Percentiles rank a stretch among this genome's conserved stretches.
Evolutionary conservation across 2,797 vertebrate genomes (phyloP).

Genomic region (Enoplosus armatus): DNA sequence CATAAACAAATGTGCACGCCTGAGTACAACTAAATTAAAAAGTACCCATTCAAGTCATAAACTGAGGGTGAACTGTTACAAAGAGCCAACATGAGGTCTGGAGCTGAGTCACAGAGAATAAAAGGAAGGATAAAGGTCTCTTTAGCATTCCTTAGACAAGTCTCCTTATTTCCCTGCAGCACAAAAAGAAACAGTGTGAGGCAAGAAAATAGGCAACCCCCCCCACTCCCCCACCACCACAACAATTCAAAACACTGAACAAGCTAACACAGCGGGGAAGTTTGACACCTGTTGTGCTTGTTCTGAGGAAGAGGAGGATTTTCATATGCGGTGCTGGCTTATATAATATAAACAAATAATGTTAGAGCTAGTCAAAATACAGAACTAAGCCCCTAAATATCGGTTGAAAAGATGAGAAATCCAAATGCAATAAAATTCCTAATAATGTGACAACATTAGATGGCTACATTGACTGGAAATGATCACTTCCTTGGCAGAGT

Average conservation of each 20-base stretch:
- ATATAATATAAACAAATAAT: constrained; percentile 3
- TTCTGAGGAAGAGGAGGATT: constrained; percentile 5
- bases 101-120: constrained; percentile 43
- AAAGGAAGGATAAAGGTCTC: constrained; percentile 58
- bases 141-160: constrained; percentile 63
- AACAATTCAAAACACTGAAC: constrained; percentile 22
- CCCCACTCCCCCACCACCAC: not conserved
- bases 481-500: not conserved
- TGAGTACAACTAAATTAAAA: constrained; percentile 10
- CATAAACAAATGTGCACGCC: not conserved
- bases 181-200: constrained; percentile 56
- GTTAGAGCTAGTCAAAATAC: not conserved
- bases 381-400: not conserved
- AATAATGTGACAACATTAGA: not conserved
- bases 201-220: constrained; percentile 18
- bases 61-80: constrained; percentile 35
- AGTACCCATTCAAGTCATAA: constrained; percentile 23
- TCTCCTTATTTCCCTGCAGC: constrained; percentile 37
- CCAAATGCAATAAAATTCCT: not conserved
- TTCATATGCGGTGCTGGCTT: not conserved
- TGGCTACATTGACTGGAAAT: not conserved
- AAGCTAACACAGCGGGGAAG: constrained; percentile 23
- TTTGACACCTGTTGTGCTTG: constrained; percentile 34
- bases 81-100: constrained; percentile 52
- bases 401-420: not conserved